These are phyloP conservation scores for Monochamus alternatus DNA, from an alignment of 2,888 invertebrate species.

Conservation along the genomic window DNA sequence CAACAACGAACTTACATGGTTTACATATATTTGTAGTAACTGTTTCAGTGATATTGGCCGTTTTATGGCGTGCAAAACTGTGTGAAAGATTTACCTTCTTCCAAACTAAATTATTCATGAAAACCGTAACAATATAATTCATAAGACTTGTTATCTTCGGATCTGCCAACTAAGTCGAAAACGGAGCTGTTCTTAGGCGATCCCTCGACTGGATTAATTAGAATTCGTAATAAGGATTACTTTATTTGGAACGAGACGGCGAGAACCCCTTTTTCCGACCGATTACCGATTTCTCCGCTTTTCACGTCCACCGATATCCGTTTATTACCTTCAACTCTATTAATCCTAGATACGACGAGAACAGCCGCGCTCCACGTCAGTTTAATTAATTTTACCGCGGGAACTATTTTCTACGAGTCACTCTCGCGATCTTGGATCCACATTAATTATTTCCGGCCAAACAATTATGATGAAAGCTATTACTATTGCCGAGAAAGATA, in stretches of 20 bases:
- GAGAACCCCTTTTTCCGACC: conserved; percentile 18
- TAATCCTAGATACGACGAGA: conserved; percentile 12
- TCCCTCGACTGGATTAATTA: conserved; percentile 19
- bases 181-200: not conserved
- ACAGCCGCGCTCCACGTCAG: not conserved
- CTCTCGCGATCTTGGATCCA: not conserved
- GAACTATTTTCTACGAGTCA: conserved; percentile 10
- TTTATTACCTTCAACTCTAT: conserved; percentile 20
- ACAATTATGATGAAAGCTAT: not conserved
- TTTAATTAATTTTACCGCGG: conserved; percentile 1
- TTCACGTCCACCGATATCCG: not conserved
- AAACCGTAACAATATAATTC: too few species aligned
- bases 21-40: too few species aligned
- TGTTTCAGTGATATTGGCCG: too few species aligned
- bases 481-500: not conserved
- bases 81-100: too few species aligned
- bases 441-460: not conserved
- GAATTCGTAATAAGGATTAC: conserved; percentile 27
- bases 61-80: too few species aligned
- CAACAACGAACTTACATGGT: too few species aligned
- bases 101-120: too few species aligned
- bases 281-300: conserved; percentile 19
- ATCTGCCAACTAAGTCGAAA: conserved; percentile 19
- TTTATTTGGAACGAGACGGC: conserved; percentile 20
- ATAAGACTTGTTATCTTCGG: not conserved